These are phyloP conservation scores for Decapterus maruadsi DNA, from an alignment of 2,797 vertebrate species.

Conservation along the genomic window DNA sequence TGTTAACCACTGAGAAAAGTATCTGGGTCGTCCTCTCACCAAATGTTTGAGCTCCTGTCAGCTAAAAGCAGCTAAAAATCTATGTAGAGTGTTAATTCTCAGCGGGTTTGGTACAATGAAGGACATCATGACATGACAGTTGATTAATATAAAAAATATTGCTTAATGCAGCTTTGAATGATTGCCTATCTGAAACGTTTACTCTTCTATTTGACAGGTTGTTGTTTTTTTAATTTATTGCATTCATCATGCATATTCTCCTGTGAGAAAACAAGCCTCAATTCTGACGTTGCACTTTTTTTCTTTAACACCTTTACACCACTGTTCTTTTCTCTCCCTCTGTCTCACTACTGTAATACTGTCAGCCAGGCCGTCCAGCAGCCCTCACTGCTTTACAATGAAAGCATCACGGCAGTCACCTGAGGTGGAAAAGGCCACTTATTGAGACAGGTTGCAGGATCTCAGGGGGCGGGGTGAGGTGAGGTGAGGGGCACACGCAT, in stretches of 20 bases:
- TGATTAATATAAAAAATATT: conserved; percentile 37
- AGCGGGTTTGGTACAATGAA: not conserved
- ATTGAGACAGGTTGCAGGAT: conserved; percentile 24
- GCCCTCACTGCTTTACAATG: conserved; percentile 39
- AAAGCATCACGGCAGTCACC: conserved; percentile 28
- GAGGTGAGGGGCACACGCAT: not conserved
- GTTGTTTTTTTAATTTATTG: conserved; percentile 45
- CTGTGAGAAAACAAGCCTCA: not conserved
- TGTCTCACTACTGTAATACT: conserved; percentile 38
- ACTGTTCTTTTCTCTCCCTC: not conserved
- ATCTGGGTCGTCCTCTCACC: conserved; percentile 1
- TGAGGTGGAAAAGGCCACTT: conserved; percentile 39
- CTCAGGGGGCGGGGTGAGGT: not conserved
- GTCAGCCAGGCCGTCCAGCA: conserved; percentile 67
- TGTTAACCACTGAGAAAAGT: conserved; percentile 21
- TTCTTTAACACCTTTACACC: conserved; percentile 2
- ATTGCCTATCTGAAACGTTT: conserved; percentile 23
- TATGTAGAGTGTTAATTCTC: conserved; percentile 11
- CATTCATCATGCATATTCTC: conserved; percentile 32
- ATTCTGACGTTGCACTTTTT: conserved; percentile 4
- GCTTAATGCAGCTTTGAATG: conserved; percentile 42
- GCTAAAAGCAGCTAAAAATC: conserved; percentile 18
- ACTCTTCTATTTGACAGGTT: not conserved
- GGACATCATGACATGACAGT: not conserved
- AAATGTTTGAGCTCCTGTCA: not conserved